phyloP scores from a whole-genome alignment of 2,113 vertebrate genomes.

The Aspidoscelis tigris region DNA sequence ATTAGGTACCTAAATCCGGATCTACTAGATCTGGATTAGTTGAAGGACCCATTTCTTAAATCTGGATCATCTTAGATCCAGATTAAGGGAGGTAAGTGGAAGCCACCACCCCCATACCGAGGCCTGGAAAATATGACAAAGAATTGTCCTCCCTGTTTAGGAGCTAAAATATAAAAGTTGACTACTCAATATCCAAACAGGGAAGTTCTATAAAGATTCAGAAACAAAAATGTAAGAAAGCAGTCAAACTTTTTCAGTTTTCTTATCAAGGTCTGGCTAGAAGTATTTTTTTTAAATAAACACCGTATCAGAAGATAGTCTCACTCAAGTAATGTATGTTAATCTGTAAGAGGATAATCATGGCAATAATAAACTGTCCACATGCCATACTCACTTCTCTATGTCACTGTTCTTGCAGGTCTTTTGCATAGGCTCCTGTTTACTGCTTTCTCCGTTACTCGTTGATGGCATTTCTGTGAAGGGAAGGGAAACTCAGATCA shows the following conservation, averaged over 20 bases:
- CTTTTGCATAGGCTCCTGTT: constrained; percentile 92
- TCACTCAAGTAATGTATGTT: background rate
- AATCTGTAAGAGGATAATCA: background rate
- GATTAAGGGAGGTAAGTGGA: no score
- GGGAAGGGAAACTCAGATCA: constrained; percentile 30
- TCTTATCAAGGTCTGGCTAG: background rate
- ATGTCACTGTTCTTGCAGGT: constrained; percentile 99
- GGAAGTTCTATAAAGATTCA: background rate
- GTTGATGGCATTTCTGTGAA: constrained; percentile 96
- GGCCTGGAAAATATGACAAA: background rate
- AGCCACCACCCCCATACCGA: background rate
- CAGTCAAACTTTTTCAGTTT: background rate
- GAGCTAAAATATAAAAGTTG: background rate
- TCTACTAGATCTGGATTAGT: no score
- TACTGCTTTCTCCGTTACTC: constrained; percentile 96
- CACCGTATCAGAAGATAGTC: background rate
- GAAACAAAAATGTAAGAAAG: background rate
- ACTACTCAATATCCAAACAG: background rate
- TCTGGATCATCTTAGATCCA: no score
- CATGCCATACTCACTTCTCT: constrained; percentile 89
- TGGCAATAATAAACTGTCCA: background rate
- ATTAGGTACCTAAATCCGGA: no score
- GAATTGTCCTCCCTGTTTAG: background rate
- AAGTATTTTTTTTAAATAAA: background rate
- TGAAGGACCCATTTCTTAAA: no score